phyloP scores from a whole-genome alignment of 2,113 vertebrate genomes.

The Oncorhynchus masou region DNA sequence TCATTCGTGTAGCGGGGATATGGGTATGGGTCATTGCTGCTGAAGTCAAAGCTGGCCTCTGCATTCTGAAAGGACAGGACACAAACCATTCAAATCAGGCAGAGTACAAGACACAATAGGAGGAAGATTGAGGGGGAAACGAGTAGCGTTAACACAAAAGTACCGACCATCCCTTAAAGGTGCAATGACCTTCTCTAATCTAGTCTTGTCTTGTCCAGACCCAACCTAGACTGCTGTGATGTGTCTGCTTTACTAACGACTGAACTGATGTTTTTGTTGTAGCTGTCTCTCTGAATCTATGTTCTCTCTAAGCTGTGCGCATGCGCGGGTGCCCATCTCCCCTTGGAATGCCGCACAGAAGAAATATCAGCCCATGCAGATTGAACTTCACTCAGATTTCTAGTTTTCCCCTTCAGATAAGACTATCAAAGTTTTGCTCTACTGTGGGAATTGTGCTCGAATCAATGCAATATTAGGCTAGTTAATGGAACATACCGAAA shows the following conservation, averaged over 20 bases:
- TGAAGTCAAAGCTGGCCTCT: constrained; percentile 98
- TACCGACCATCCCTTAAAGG: constrained; percentile 8
- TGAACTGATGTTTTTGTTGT: background rate
- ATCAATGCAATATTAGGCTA: no score
- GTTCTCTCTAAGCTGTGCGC: no score
- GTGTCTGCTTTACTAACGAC: background rate
- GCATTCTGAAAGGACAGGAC: constrained; percentile 87
- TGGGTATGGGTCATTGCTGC: constrained; percentile 96
- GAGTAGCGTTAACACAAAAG: background rate
- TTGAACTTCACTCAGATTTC: no score
- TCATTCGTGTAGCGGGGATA: constrained; percentile 98
- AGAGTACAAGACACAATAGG: constrained; percentile 9
- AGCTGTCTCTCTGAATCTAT: background rate
- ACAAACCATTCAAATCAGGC: constrained; percentile 18
- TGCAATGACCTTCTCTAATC: constrained; percentile 34
- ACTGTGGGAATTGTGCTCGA: no score
- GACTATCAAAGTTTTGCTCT: no score
- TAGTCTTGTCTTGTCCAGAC: constrained; percentile 12
- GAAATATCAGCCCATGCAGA: no score
- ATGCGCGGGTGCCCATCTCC: no score
- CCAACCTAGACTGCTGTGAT: background rate
- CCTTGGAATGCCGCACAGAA: no score
- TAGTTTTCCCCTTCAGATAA: no score
- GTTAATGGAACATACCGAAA: no score
- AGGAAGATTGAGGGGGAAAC: background rate